Evolutionary conservation across 2,797 vertebrate species (phyloP), one percentile per base, ranked within the genome.

Genomic region (Spinus olivaceus): DNA sequence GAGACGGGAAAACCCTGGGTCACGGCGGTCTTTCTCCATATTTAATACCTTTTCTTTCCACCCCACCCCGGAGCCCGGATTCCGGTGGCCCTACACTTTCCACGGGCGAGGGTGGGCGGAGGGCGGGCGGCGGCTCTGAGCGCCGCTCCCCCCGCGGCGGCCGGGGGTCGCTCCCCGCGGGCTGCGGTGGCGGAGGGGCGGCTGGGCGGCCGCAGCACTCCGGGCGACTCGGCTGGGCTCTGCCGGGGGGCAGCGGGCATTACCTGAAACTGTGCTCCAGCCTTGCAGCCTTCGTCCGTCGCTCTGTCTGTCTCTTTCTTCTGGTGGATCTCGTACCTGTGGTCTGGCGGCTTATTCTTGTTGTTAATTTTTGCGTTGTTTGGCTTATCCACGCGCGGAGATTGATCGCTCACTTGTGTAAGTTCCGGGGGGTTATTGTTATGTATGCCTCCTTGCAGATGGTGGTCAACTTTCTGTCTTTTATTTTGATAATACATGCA

Each of bases 191-290:
- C 33, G 83, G 85, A 90, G 96, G 95, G 96, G 79, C 63, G 57
- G 51, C 60, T 14, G 85, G 84, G 95, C 89, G 86, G 83, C 56
- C 83, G 81, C 93, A 64, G 87, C 85, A 33, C 41, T 65, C 82
- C 73, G 88, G 92, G 85, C 89, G n/a, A 78, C 91, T 91, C 91
- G 70, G 95, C n/a, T 7, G 76, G 66, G 77, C 54, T 92, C 64
- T 49, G 73, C 85, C 47, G 44, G 23, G 53, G 42, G 96, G 93
- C 65, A 92, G 70, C 73, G 88, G 95, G 95, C 95, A 97, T 96
- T 97, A 98, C 98, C 98, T 99, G 98, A 92, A 97, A 92, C 97
- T 95, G 95, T 93, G 91, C 57, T 78, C 81, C 94, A 85, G 94
- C 73, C 79, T 87, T 96, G 95, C 95, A 92, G 93, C 93, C 93